Base-by-base conservation (phyloP, 30 jellyfish, hydroid and myxozoan genomes). In the Aurelia aurita complex sp. Pacific region DNA sequence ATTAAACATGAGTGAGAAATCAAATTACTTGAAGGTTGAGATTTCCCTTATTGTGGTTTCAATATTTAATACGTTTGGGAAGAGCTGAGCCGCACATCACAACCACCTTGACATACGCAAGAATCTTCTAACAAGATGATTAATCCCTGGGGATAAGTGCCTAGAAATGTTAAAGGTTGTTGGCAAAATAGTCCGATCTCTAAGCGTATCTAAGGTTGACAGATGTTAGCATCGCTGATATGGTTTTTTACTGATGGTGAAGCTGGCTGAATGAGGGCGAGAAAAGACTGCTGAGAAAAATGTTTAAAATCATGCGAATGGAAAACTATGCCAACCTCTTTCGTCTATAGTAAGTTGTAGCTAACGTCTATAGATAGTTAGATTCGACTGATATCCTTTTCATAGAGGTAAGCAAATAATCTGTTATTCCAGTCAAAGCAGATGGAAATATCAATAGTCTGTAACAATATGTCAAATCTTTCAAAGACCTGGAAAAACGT, bases 261-360 rank as follows among this genome's bases (percentile, higher is more conserved):
- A 66, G 34, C 55, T 64, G 81, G 29, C 35, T 74, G 82, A 53
- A 68, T 81, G 83, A 52, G 32, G 74, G 65, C 76, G 35, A 65
- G 74, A 15, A 67, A 34, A 15, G 33, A 18, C 10, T 8, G 52
- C 15, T 43, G 55, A 42, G 54, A 13, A 77, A 77, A 43, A 79
- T 79, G 89, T 79, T 79, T 64, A 79, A 75, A 66, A 79, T 79
- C 73, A 65, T 79, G 89, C 89, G 89, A 64, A 79, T 79, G 89
- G 89, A 79, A 79, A 64, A 79, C n/a, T 79, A 79, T 59, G 89
- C 78, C 46, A 79, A 79, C 68, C 74, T 79, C 29, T 79, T 79
- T 64, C 89, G 89, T 35, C 14, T 79, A 40, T 79, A 79, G 89
- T 79, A 79, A 79, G 89, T 79, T 40, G 57, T 46, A 46, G 14